phyloP scores from a whole-genome alignment of 2,797 vertebrate species.

The Poecile montanus region DNA sequence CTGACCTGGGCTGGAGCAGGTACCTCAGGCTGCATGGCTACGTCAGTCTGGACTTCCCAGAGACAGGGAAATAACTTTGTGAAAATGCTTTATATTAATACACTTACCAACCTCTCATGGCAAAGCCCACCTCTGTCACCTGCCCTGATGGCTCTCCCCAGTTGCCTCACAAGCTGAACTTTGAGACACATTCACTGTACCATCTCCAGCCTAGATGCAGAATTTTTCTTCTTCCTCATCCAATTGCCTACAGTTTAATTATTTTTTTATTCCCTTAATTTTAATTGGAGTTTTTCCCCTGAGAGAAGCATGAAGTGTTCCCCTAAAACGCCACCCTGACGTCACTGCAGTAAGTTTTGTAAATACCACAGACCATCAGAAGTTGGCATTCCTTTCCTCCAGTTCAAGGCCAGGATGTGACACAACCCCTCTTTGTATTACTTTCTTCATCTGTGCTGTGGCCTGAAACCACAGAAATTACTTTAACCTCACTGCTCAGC shows the following conservation, averaged over 20 bases:
- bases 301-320: neutral
- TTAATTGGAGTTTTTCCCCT: fast-evolving
- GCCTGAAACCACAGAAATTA: neutral
- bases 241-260: neutral
- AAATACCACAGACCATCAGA: neutral
- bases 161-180: neutral
- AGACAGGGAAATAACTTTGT: fast-evolving
- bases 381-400: neutral
- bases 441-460: neutral
- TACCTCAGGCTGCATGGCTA: fast-evolving
- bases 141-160: no score
- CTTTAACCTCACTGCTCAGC: neutral
- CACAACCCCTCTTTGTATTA: neutral
- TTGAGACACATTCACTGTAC: no score
- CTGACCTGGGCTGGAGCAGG: fast-evolving
- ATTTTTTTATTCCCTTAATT: neutral
- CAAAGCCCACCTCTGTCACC: neutral
- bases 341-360: neutral
- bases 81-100: neutral
- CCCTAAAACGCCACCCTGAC: neutral
- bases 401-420: no score
- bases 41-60: neutral
- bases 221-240: neutral
- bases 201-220: neutral
- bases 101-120: fast-evolving